These are phyloP conservation scores for Nomada goodeniana DNA, from an alignment of 2,888 invertebrate genomes.

Conservation along the genomic window DNA sequence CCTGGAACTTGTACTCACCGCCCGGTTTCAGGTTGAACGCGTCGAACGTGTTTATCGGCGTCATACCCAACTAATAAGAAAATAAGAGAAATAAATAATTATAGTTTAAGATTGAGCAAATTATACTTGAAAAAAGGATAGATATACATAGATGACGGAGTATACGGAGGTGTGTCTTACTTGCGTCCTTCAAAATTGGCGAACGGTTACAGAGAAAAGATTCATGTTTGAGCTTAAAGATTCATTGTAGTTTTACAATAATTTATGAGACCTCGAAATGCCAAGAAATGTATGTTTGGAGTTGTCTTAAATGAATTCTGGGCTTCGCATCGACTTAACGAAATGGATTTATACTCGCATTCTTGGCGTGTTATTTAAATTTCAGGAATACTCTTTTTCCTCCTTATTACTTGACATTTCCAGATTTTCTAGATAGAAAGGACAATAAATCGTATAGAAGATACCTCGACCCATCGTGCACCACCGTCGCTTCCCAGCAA, in stretches of 20 bases:
- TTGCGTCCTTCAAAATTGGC: constrained; percentile 18
- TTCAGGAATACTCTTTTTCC: background rate
- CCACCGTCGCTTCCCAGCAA: constrained; percentile 91
- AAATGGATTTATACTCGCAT: background rate
- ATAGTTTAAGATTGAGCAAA: background rate
- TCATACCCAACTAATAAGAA: constrained; percentile 87
- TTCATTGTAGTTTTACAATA: background rate
- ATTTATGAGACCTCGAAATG: constrained; percentile 10
- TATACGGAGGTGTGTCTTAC: constrained; percentile 25
- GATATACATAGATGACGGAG: background rate
- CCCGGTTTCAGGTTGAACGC: constrained; percentile 93
- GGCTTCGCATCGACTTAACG: background rate
- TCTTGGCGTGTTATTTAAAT: background rate
- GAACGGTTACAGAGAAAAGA: background rate
- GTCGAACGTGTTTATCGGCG: constrained; percentile 92
- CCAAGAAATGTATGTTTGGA: constrained; percentile 1
- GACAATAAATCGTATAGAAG: background rate
- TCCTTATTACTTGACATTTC: background rate
- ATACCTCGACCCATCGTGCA: constrained; percentile 91
- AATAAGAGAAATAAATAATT: background rate
- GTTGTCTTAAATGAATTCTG: background rate
- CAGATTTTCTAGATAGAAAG: background rate
- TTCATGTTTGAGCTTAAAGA: constrained; percentile 10
- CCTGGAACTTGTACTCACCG: constrained; percentile 93
- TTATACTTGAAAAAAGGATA: background rate